These are phyloP conservation scores for Chrysolina americana DNA, from an alignment of 2,888 invertebrate genomes.

Conservation along the genomic window DNA sequence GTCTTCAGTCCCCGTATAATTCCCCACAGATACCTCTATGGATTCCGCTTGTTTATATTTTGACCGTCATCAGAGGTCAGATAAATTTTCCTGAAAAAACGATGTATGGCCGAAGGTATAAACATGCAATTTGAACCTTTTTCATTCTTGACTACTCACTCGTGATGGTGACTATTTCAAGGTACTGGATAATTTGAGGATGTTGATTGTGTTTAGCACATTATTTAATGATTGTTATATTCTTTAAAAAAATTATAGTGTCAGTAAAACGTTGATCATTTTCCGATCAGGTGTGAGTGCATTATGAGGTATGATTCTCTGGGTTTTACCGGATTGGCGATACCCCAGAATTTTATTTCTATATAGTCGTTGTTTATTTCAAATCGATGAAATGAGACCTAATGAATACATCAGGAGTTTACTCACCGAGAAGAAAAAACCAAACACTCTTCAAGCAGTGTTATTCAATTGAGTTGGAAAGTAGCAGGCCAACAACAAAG, in stretches of 20 bases:
- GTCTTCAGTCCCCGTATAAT: neutral
- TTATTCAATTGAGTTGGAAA: no score
- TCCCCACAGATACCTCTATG: neutral
- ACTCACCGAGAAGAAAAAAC: no score
- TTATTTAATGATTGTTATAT: neutral
- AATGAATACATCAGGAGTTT: no score
- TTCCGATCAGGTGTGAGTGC: neutral
- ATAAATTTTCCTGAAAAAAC: neutral
- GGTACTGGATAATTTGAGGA: constrained; percentile 29
- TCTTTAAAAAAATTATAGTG: neutral
- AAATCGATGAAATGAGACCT: no score
- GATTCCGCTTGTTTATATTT: neutral
- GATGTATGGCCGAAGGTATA: neutral
- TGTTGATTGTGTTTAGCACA: constrained; percentile 7
- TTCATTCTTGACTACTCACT: constrained; percentile 6
- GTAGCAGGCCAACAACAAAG: no score
- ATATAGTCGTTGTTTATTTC: no score
- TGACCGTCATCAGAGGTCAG: neutral
- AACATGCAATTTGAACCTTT: constrained; percentile 6
- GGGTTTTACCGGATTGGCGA: neutral
- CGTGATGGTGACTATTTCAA: constrained; percentile 21
- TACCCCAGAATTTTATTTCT: no score
- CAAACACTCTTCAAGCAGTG: no score
- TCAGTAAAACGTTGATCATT: neutral
- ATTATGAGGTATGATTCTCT: neutral